Percentiles rank a stretch among this genome's conserved stretches.
These are phyloP conservation scores for Drosophila murphyi DNA, from an alignment of 1,140 invertebrate species.

Conservation along the genomic window DNA sequence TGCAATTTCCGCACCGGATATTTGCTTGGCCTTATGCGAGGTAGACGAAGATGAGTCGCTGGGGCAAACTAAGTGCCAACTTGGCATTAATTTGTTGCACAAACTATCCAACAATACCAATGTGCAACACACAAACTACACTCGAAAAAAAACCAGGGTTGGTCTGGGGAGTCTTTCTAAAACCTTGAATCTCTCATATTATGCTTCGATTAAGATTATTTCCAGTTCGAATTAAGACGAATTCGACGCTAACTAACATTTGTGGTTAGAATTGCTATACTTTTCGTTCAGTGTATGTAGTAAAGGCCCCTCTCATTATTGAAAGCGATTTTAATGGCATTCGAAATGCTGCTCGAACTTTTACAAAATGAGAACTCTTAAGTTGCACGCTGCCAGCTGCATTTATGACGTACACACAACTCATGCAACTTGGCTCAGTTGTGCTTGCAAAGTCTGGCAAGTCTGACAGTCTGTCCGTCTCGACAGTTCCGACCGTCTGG, in stretches of 20 bases:
- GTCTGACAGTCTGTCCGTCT: slow-evolving; percentile 28
- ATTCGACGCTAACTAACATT: too few species aligned
- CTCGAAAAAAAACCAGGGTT: neutral
- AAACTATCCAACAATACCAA: slow-evolving; percentile 58
- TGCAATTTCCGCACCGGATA: slow-evolving; percentile 77
- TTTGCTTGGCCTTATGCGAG: slow-evolving; percentile 48
- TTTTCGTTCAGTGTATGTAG: neutral
- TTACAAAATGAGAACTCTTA: slow-evolving; percentile 22
- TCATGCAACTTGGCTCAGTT: slow-evolving; percentile 15
- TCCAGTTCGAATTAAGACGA: too few species aligned
- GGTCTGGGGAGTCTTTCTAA: too few species aligned
- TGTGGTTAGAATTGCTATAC: too few species aligned
- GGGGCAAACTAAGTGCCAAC: slow-evolving; percentile 58
- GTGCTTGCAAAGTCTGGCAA: neutral
- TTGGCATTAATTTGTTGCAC: slow-evolving; percentile 76
- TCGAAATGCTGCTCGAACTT: slow-evolving; percentile 38
- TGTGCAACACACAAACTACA: slow-evolving; percentile 21
- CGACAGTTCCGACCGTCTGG: slow-evolving; percentile 39
- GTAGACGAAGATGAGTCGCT: slow-evolving; percentile 22
- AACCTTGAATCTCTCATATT: too few species aligned
- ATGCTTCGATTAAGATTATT: too few species aligned
- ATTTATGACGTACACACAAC: slow-evolving; percentile 14
- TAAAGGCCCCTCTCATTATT: slow-evolving; percentile 42
- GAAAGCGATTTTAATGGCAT: slow-evolving; percentile 66
- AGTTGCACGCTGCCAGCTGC: slow-evolving; percentile 15